Base-by-base conservation (phyloP, 2,888 invertebrate species). In the Pyrocoelia pectoralis region DNA sequence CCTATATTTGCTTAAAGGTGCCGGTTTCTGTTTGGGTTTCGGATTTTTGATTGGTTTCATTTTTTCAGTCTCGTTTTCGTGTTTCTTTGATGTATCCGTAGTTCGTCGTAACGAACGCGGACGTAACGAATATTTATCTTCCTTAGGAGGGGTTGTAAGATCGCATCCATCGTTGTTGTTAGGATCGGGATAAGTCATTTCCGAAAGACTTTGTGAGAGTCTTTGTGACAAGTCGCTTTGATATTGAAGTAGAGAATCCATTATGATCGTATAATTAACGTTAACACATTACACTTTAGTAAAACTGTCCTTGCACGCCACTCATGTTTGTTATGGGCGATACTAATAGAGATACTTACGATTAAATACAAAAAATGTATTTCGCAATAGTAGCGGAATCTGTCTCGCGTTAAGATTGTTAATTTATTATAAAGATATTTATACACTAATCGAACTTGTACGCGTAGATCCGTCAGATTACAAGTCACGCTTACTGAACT, bases 1-100 rank as follows among this genome's bases (percentile, higher is more conserved):
- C 18, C 95, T 84, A 82, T 95, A 95, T 81, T 95, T 95, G 83
- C 94, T 94, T 71, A 95, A 85, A 10, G 91, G 90, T 58, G 90
- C 89, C 18, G 90, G 86, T 77, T 89, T 84, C 71, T 88, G 84
- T 75, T 89, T 88, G 66, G 85, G 81, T 69, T 82, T 82, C 59
- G 73, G 69, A n/a, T 68, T 61, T 59, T 71, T 72, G 13, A 65
- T 62, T 1, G 64, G 66, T 63, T 73, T 75, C 12, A 58, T 54
- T 14, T 61, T 65, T 41, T 63, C 60, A 49, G 60, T 56, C 53
- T 63, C 56, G 40, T 57, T 29, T 15, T 65, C 40, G 28, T 58
- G 64, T 70, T 79, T 71, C 77, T 77, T 69, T 76, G 76, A 62
- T 12, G 69, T 50, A 6, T 84, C 83, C 18, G 85, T 83, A 55